phyloP scores from a whole-genome alignment of 2,113 vertebrate species.

The Corythornis madagascariensis region DNA sequence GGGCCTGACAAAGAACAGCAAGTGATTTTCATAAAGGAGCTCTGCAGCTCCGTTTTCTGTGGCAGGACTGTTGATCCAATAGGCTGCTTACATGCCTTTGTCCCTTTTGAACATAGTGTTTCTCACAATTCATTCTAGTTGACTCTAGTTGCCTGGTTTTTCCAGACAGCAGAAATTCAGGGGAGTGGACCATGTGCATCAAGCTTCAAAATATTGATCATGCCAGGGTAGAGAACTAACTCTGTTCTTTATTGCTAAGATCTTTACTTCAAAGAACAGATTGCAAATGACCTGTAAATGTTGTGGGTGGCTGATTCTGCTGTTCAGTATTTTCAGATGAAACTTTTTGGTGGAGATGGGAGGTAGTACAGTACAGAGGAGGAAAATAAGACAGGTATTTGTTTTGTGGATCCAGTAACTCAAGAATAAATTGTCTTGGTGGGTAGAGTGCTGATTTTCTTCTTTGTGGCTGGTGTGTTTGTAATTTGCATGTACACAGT shows the following conservation, averaged over 20 bases:
- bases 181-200: background rate
- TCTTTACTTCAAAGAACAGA: background rate
- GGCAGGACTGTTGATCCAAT: background rate
- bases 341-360: background rate
- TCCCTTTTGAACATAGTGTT: background rate
- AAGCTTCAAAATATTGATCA: background rate
- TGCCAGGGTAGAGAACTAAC: background rate
- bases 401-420: background rate
- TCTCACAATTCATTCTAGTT: background rate
- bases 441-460: slow-evolving; percentile 28
- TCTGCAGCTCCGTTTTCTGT: background rate
- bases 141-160: background rate
- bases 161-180: background rate
- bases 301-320: background rate
- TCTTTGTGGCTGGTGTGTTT: background rate
- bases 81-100: background rate
- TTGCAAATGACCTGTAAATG: background rate
- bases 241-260: background rate
- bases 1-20: background rate
- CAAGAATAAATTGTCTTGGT: background rate
- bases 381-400: background rate
- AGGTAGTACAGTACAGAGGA: background rate
- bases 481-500: background rate
- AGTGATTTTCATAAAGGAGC: background rate
- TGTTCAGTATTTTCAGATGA: background rate